These are phyloP conservation scores for Silvanus unidentatus DNA, from an alignment of 2,888 invertebrate species.

Conservation along the genomic window DNA sequence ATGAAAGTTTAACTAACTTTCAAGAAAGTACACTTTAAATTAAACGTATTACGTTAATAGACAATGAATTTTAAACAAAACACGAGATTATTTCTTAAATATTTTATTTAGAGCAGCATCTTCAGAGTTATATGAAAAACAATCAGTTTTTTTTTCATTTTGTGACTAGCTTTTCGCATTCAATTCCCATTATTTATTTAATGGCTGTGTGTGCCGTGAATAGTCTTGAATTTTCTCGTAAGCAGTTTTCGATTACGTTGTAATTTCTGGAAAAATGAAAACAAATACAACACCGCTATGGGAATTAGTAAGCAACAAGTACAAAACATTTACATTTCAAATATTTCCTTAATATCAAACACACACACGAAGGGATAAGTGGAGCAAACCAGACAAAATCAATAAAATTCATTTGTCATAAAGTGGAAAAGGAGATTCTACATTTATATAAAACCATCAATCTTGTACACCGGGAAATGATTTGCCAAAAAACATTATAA, in stretches of 20 bases:
- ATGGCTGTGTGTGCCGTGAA: slow-evolving; percentile 41
- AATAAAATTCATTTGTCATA: slow-evolving; percentile 14
- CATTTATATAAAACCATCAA: too few relatives aligned
- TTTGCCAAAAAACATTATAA: too few relatives aligned
- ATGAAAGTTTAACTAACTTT: neutral
- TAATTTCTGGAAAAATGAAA: slow-evolving; percentile 40
- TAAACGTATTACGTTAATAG: neutral
- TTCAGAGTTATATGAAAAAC: too few relatives aligned
- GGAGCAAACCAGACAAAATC: slow-evolving; percentile 9
- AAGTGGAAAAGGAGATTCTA: too few relatives aligned
- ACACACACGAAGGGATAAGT: too few relatives aligned
- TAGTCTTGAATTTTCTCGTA: slow-evolving; percentile 46
- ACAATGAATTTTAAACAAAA: neutral
- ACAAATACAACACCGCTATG: slow-evolving; percentile 2
- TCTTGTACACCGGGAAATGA: too few relatives aligned
- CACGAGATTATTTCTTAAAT: neutral
- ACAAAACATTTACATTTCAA: neutral
- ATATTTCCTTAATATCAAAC: too few relatives aligned
- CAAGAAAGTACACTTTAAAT: too few relatives aligned
- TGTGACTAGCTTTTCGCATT: neutral
- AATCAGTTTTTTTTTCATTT: too few relatives aligned
- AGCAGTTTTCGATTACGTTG: slow-evolving; percentile 44
- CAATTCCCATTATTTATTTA: too few relatives aligned
- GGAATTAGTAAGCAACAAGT: neutral
- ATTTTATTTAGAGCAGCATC: too few relatives aligned